These are phyloP conservation scores for Allenopithecus nigroviridis DNA, from an alignment of 2,797 vertebrate genomes.

Conservation along the genomic window DNA sequence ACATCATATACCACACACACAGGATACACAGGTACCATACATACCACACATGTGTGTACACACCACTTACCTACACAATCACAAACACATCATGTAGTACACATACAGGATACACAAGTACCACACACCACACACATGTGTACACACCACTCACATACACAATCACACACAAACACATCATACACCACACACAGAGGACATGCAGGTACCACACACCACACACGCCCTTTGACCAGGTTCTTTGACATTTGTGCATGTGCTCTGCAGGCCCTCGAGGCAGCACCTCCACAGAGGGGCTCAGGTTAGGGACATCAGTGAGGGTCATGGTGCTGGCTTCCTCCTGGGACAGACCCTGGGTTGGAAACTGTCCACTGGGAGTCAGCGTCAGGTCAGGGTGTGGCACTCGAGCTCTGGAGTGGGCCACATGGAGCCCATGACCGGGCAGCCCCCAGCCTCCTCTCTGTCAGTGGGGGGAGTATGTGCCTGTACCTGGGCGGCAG, in stretches of 20 bases:
- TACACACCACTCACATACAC: too few species aligned
- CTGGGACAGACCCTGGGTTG: neutral
- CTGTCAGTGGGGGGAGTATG: neutral
- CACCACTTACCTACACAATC: neutral
- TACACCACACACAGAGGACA: neutral
- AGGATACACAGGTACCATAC: too few species aligned
- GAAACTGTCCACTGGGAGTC: neutral
- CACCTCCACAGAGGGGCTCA: neutral
- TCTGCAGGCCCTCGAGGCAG: neutral
- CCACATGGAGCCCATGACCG: neutral
- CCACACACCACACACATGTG: too few species aligned
- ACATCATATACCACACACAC: too few species aligned
- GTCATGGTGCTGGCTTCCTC: too few species aligned
- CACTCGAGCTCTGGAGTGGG: neutral
- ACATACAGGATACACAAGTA: neutral
- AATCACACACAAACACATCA: neutral
- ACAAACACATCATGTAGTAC: too few species aligned
- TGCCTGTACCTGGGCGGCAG: neutral
- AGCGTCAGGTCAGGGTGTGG: rapidly evolving
- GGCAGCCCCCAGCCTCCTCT: neutral
- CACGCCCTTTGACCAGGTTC: too few species aligned
- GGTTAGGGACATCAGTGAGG: neutral
- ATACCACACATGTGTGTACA: too few species aligned
- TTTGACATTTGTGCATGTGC: neutral
- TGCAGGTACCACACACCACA: too few species aligned